A percentile compares a stretch with the other conserved stretches of the same genome.
Evolutionary conservation across 2,113 vertebrate species (phyloP).

Genomic region (Tragelaphus buxtoni): DNA sequence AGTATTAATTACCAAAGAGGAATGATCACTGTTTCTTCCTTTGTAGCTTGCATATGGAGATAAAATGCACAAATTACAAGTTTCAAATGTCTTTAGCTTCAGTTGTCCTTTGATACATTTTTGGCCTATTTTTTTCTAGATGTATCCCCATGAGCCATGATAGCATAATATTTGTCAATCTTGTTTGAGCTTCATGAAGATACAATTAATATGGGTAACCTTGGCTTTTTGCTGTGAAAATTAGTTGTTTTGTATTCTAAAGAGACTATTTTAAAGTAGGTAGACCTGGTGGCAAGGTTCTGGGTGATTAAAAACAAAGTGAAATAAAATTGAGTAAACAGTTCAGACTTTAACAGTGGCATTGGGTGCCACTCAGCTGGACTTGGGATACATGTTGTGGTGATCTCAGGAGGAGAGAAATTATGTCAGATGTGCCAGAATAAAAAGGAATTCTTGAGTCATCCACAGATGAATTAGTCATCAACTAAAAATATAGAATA

Average conservation of each 20-base stretch:
- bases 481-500: conserved; percentile 79
- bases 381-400: conserved; percentile 70
- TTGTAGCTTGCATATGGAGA: background rate
- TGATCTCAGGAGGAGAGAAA: conserved; percentile 74
- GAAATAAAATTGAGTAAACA: conserved; percentile 70
- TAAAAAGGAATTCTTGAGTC: conserved; percentile 74
- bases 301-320: conserved; percentile 44
- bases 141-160: background rate
- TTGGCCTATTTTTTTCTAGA: background rate
- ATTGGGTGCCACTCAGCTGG: conserved; percentile 59
- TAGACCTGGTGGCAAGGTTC: conserved; percentile 31
- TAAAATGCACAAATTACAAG: background rate
- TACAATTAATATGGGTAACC: background rate
- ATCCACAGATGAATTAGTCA: conserved; percentile 80
- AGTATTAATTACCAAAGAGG: background rate
- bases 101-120: background rate
- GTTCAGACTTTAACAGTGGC: conserved; percentile 66
- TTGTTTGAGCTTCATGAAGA: background rate
- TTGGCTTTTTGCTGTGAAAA: conserved; percentile 12
- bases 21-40: background rate
- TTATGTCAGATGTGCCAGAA: conserved; percentile 78
- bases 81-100: background rate
- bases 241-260: background rate
- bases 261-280: conserved; percentile 4
- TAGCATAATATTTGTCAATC: background rate